A percentile compares a stretch with the other conserved stretches of the same genome.
phyloP scores from a whole-genome alignment of 2,888 invertebrate genomes.

The Sclerodermus sp. region DNA sequence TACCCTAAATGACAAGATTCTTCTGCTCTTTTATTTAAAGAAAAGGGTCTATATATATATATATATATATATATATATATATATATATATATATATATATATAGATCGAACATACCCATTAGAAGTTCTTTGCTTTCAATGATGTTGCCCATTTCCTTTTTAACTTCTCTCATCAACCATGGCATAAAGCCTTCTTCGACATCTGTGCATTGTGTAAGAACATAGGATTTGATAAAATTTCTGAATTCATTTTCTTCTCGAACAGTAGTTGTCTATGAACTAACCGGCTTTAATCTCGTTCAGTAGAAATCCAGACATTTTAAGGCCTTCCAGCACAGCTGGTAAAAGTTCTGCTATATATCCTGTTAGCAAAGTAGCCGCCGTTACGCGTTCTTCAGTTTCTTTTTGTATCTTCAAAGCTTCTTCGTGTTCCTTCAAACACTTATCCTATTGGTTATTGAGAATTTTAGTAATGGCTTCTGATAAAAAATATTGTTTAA shows the following conservation, averaged over 20 bases:
- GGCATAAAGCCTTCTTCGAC: slow-evolving; percentile 82
- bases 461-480: background rate
- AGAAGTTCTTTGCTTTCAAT: slow-evolving; percentile 80
- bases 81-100: no score
- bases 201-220: slow-evolving; percentile 57
- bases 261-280: slow-evolving; percentile 15
- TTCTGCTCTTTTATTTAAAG: no score
- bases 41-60: no score
- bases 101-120: slow-evolving; percentile 66
- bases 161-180: slow-evolving; percentile 83
- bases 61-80: no score
- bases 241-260: background rate
- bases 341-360: slow-evolving; percentile 87
- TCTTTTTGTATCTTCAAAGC: slow-evolving; percentile 68
- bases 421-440: slow-evolving; percentile 68
- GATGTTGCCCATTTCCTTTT: slow-evolving; percentile 77
- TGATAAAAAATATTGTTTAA: no score
- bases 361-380: slow-evolving; percentile 80
- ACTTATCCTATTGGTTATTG: background rate
- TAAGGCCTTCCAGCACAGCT: slow-evolving; percentile 77
- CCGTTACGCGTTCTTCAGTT: slow-evolving; percentile 80
- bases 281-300: slow-evolving; percentile 66
- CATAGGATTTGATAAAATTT: background rate
- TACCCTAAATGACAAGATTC: no score
- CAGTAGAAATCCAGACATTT: slow-evolving; percentile 71